A percentile compares a stretch with the other conserved stretches of the same genome.
Evolutionary conservation across 2,888 invertebrate species (phyloP).

Genomic region (Polia nebulosa): DNA sequence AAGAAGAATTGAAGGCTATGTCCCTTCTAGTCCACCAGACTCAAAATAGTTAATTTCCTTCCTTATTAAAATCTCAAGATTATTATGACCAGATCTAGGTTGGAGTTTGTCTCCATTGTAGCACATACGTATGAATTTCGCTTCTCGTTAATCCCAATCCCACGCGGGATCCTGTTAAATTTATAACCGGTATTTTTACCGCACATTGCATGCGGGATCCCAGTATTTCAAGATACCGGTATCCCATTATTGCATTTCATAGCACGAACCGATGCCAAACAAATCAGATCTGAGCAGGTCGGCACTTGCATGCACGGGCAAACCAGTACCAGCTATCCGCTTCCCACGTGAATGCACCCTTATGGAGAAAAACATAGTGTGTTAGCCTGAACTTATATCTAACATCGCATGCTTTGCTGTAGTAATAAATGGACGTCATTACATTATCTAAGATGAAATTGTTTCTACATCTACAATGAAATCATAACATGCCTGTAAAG

Average conservation of each 20-base stretch:
- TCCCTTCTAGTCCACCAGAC: too few relatives aligned
- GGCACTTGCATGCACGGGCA: background rate
- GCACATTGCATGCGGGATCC: background rate
- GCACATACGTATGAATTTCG: too few relatives aligned
- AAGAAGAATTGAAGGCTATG: too few relatives aligned
- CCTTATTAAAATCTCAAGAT: too few relatives aligned
- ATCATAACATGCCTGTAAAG: conserved; percentile 39
- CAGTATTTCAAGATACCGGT: background rate
- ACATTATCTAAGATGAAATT: conserved; percentile 19
- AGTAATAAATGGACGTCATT: background rate
- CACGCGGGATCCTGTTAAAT: too few relatives aligned
- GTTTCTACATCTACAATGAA: conserved; percentile 42
- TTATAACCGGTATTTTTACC: background rate
- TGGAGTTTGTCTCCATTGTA: too few relatives aligned
- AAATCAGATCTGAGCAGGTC: background rate
- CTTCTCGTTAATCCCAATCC: too few relatives aligned
- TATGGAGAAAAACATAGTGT: background rate
- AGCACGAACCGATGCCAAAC: background rate
- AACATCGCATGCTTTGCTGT: conserved; percentile 1
- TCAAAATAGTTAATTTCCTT: too few relatives aligned
- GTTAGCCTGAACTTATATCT: background rate
- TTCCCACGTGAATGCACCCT: background rate
- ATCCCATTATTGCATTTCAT: background rate
- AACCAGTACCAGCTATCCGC: background rate
- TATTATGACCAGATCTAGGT: too few relatives aligned